Base-by-base conservation (phyloP, 2,797 vertebrate species). In the Vespertilio murinus region DNA sequence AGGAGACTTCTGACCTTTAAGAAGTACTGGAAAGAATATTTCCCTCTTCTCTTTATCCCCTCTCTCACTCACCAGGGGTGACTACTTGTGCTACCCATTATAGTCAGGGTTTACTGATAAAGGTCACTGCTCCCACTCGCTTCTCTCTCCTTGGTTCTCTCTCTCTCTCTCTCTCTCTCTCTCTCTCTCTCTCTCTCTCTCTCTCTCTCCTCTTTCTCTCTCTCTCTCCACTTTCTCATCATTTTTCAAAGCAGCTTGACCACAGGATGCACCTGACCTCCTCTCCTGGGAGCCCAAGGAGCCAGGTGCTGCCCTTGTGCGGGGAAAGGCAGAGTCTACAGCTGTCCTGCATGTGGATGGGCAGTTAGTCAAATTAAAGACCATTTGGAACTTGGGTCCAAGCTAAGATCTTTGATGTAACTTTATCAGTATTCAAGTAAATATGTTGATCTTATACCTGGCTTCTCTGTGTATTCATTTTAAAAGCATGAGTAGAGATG, bases 201-300 rank as follows among this genome's bases (percentile, higher is more conserved):
- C 45, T 67, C 8, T 84, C 20, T 65, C 16, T 52, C 18, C n/a
- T 64, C 7, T 47, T 14, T 47, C 11, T 47, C 9, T 45, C 45
- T 45, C 49, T 74, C n/a, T 40, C 45, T 45, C 45, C 45, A 6
- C 45, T 52, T 73, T 88, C 73, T 74, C 35, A 52, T 69, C 28
- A 33, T n/a, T 20, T 71, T 92, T 81, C 42, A 64, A 61, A 92
- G 14, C 59, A 52, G 52, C 38, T 12, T 33, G 84, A 45, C 45
- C 79, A 93, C 95, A 95, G 95, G 95, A 94, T 94, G 84, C 80
- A 95, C 96, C 96, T 93, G 92, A 38, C 38, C 25, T 42, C 11
- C 23, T 56, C 56, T 75, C 28, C 33, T 11, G 71, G 83, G 65
- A 84, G 71, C 67, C 84, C 71, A 38, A 47, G 77, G 25, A 56